Base-by-base conservation (phyloP, 2,113 vertebrate genomes). In the Pteronura brasiliensis region DNA sequence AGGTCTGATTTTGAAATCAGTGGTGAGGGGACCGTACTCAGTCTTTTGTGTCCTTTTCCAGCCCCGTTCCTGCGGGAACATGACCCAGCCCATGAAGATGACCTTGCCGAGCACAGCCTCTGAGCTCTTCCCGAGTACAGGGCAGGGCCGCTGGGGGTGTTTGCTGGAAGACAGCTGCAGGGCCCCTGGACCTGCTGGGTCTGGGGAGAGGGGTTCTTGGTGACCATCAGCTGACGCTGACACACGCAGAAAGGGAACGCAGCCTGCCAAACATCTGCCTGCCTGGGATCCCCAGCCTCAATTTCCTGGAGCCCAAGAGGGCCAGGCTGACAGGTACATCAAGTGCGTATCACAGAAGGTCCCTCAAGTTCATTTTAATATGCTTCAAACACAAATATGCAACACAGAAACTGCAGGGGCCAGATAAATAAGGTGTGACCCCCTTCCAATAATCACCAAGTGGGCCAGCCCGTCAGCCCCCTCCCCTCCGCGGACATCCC, bases 361-460 rank as follows among this genome's bases (percentile, higher is more conserved):
- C 96, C 94, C 95, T 97, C 95, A 90, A 93, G 91, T 90, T 94
- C n/a, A 59, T 84, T 98, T 98, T 97, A 98, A 98, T 98, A 97
- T 79, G 87, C 92, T 96, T 98, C 93, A 59, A 96, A 98, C 94
- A 97, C 96, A 97, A 94, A 94, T 95, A 97, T 77, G 94, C 84
- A 98, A 96, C 95, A 98, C 95, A 97, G 95, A 95, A 93, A 96
- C 76, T 17, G 15, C 6, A 52, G 69, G 92, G 91, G 74, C 44
- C 14, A 14, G 61, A 72, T 72, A n/a, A 69, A 87, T 63, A 90
- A 57, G 0, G 12, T 6, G 91, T 44, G 76, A 88, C 81, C 87
- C 90, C 79, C 15, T 92, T 95, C 79, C 67, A 57, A 39, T 44
- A 44, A 52, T 67, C 93, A 92, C 42, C 29, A 67, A 29, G 61